Base-by-base conservation (phyloP, 2,113 vertebrate species). In the Ia io region DNA sequence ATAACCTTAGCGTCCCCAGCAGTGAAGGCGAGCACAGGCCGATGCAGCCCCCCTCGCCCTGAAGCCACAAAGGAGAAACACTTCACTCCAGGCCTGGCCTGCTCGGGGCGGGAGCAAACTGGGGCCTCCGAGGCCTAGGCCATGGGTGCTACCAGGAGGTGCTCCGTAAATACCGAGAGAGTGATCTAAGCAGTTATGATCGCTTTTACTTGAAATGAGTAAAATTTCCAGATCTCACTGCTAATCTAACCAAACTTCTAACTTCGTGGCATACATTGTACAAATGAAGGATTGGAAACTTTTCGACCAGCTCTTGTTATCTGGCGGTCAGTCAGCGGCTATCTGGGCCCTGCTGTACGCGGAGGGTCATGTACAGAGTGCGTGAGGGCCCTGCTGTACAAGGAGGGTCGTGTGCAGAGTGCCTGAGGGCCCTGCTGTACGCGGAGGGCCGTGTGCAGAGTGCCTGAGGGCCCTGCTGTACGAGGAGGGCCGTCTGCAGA, bases 311-410 rank as follows among this genome's bases (percentile, higher is more conserved):
- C 17, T 23, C 25, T 40, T 42, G 6, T 53, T 28, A 44, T 14
- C 59, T 20, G 44, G 35, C n/a, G 14, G 16, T 2, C 10, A 1
- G 71, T 25, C 59, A 18, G 12, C 14, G 16, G 70, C 8, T 9
- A 3, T 5, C 6, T 3, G 28, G 25, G 11, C 87, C 63, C 14
- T 4, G 4, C 25, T 6, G 40, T 9, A 0, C 9, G 0, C 16
- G 6, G 78, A 6, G 37, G 4, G 1, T 11, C 2, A 1, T 0
- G 0, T 23, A 9, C 79, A 6, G 2, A 40, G 53, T 1, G 5
- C 12, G 0, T 2, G 1, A 17, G 56, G n/a, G 1, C 10, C 42
- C 42, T 1, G 42, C 42, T 42, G 42, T 8, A 8, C 42, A 6
- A 6, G 42, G 42, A 42, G 42, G 42, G 42, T 1, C 42, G 42